Base-by-base conservation (phyloP, 2,797 vertebrate genomes). In the Acropternis orthonyx region DNA sequence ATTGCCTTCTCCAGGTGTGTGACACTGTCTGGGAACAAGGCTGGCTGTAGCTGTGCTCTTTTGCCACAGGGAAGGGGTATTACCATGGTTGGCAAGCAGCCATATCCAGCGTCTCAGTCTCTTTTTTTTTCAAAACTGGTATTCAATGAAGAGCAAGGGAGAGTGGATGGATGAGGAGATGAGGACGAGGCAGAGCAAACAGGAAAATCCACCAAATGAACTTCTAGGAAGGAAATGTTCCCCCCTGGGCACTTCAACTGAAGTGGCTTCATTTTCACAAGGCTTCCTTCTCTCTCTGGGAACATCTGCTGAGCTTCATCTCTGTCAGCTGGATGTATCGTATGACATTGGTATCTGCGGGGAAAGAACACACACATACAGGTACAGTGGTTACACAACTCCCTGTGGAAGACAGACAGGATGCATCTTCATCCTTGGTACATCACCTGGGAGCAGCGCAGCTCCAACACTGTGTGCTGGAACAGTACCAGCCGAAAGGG, bases 261-360 rank as follows among this genome's bases (percentile, higher is more conserved):
- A 95, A 92, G 89, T 12, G 52, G 75, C 80, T 86, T 92, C 92
- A 49, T 90, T 49, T 96, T 98, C 98, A 99, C 93, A 98, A 96
- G 78, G 98, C 97, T 96, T 99, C 99, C 97, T 99, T 99, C 95
- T 99, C 99, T 97, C 98, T 98, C 97, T 99, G 99, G 96, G 98
- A 98, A 92, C 98, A 98, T 88, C 99, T 98, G 96, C 99, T 99
- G 94, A 99, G 99, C 97, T 99, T 99, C 99, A 99, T 99, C 98
- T 99, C 99, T 34, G 99, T 99, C 98, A 99, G 98, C 98, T 99
- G 99, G 97, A 99, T 99, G 90, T 99, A 99, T 96, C 99, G 98
- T 98, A 99, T 98, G 96, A 99, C 99, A 36, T 99, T 99, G 97
- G 99, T 99, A 98, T 99, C 99, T 99, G 98, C 36, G 96, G 88